These are phyloP conservation scores for Typhlichthys eigenmanni DNA, from an alignment of 2,797 vertebrate species.

Conservation along the genomic window DNA sequence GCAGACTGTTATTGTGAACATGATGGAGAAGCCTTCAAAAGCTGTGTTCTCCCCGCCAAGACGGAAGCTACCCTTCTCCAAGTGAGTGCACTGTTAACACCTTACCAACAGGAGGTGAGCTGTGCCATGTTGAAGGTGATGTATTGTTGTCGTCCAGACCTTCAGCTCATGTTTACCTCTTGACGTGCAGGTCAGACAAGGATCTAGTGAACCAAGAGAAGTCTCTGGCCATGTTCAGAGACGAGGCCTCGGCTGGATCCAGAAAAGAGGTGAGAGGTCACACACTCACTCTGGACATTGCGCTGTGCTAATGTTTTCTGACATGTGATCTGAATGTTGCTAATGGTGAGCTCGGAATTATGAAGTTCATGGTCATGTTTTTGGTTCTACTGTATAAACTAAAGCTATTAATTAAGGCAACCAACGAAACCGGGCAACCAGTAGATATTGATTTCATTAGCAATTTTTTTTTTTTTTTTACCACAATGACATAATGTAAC, in stretches of 20 bases:
- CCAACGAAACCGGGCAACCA: too few relatives aligned
- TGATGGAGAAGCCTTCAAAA: conserved; percentile 67
- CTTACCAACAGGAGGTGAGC: neutral
- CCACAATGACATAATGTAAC: too few relatives aligned
- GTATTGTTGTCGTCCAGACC: too few relatives aligned
- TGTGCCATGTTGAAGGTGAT: too few relatives aligned
- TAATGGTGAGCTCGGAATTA: conserved; percentile 1
- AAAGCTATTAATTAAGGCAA: too few relatives aligned
- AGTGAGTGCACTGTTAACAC: conserved; percentile 74
- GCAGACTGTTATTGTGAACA: conserved; percentile 70
- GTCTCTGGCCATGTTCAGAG: conserved; percentile 69
- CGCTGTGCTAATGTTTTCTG: too few relatives aligned
- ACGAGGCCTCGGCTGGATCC: conserved; percentile 61
- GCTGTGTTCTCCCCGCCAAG: conserved; percentile 83
- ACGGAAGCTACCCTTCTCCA: conserved; percentile 80
- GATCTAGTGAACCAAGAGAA: conserved; percentile 83
- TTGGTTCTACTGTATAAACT: too few relatives aligned
- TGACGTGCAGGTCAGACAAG: conserved; percentile 79
- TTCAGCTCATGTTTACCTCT: neutral
- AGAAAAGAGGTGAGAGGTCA: conserved; percentile 60
- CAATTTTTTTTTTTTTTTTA: too few relatives aligned
- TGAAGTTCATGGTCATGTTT: neutral
- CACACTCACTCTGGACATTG: neutral
- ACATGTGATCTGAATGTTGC: neutral
- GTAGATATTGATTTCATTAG: too few relatives aligned